Percentiles rank a stretch among this genome's conserved stretches.
These are phyloP conservation scores for Limnephilus auricula DNA, from an alignment of 2,888 invertebrate species.

Conservation along the genomic window DNA sequence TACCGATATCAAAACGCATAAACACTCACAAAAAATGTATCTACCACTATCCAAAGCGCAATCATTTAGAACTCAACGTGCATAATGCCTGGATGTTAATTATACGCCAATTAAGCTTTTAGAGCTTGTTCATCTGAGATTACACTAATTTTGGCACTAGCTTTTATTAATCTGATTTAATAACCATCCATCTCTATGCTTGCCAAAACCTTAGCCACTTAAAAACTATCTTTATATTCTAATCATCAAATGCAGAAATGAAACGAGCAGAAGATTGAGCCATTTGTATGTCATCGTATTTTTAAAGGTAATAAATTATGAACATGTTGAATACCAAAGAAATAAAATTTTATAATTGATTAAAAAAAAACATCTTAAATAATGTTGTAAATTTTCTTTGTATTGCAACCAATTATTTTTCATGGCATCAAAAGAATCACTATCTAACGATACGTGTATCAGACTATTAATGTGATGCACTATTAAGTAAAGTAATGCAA, in stretches of 20 bases:
- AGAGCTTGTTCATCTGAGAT: constrained; percentile 15
- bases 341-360: too few species aligned
- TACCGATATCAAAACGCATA: too few species aligned
- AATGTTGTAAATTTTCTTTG: too few species aligned
- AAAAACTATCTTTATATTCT: neutral
- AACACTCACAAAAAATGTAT: neutral
- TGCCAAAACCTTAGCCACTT: neutral
- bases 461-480: too few species aligned
- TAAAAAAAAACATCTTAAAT: too few species aligned
- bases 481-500: too few species aligned
- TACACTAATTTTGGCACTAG: constrained; percentile 18
- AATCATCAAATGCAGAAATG: neutral
- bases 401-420: too few species aligned
- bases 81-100: neutral
- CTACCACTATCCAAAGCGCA: neutral
- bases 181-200: neutral
- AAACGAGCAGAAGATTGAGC: neutral
- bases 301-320: neutral
- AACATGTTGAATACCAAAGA: too few species aligned
- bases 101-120: constrained; percentile 20
- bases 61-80: neutral
- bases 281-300: neutral
- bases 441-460: too few species aligned
- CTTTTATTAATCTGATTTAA: constrained; percentile 1
- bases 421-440: too few species aligned